phyloP scores from a whole-genome alignment of 2,888 invertebrate genomes.

The Aphodius granarius region DNA sequence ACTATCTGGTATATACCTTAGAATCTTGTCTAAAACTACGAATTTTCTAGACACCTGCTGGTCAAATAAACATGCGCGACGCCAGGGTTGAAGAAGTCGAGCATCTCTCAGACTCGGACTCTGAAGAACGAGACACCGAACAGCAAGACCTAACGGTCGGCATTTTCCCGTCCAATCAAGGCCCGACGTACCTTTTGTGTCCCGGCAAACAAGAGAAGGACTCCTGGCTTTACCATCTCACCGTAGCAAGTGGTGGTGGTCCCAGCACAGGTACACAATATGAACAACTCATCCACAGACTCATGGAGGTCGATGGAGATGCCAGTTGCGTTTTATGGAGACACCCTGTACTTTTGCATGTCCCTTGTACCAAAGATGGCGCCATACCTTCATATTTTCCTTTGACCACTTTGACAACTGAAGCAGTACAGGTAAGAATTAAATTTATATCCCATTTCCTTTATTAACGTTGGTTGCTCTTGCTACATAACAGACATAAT shows the following conservation, averaged over 20 bases:
- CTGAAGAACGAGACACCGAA: slow-evolving; percentile 82
- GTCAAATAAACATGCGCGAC: slow-evolving; percentile 95
- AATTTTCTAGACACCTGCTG: slow-evolving; percentile 77
- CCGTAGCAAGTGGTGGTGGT: slow-evolving; percentile 91
- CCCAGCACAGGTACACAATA: slow-evolving; percentile 93
- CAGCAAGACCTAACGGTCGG: slow-evolving; percentile 84
- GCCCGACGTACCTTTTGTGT: slow-evolving; percentile 92
- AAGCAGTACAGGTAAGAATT: slow-evolving; percentile 69
- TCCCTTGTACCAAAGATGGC: slow-evolving; percentile 77
- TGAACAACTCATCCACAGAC: slow-evolving; percentile 91
- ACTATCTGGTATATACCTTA: not conserved
- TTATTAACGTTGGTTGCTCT: too few species aligned
- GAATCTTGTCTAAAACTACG: slow-evolving; percentile 1
- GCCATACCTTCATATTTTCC: slow-evolving; percentile 73
- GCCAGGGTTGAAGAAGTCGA: slow-evolving; percentile 94
- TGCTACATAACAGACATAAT: too few species aligned
- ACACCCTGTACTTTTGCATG: slow-evolving; percentile 85
- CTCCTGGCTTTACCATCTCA: slow-evolving; percentile 80
- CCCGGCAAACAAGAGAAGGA: slow-evolving; percentile 94
- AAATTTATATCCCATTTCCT: not conserved
- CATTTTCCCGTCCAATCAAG: slow-evolving; percentile 91
- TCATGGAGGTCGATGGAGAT: slow-evolving; percentile 96
- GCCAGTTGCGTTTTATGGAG: slow-evolving; percentile 92
- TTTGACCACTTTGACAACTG: slow-evolving; percentile 87
- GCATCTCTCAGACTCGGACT: slow-evolving; percentile 88